These are phyloP conservation scores for Epizoanthus ramosus DNA, from an alignment of 92 coral and sea anemone genomes.

Conservation along the genomic window DNA sequence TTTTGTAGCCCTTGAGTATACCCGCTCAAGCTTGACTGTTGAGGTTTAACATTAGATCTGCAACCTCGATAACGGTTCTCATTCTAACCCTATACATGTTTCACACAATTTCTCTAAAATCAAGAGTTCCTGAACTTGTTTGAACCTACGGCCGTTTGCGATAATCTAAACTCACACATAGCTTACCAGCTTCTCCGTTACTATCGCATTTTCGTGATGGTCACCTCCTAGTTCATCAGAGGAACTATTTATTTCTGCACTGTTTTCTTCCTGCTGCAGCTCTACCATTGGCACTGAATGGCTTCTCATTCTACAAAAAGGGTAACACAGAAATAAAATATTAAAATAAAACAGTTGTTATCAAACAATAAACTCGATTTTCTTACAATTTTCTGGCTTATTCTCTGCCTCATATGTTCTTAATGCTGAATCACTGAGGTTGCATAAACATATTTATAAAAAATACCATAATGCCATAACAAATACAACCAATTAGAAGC, in stretches of 20 bases:
- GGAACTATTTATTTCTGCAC: neutral
- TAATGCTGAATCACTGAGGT: too few relatives aligned
- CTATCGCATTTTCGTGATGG: neutral
- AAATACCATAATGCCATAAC: too few relatives aligned
- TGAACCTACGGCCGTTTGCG: neutral
- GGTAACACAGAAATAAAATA: neutral
- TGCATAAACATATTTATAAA: too few relatives aligned
- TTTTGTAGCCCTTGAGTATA: too few relatives aligned
- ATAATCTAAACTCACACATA: neutral
- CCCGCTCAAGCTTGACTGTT: too few relatives aligned
- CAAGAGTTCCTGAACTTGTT: too few relatives aligned
- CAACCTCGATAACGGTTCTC: too few relatives aligned
- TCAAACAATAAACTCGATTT: neutral
- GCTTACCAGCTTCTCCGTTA: slow-evolving; percentile 3
- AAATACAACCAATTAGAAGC: too few relatives aligned
- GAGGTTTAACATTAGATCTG: too few relatives aligned
- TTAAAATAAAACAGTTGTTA: neutral
- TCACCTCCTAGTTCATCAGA: neutral
- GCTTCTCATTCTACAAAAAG: neutral
- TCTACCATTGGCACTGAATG: slow-evolving; percentile 4
- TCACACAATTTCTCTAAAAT: neutral
- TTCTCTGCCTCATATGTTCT: too few relatives aligned
- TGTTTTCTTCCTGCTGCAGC: neutral
- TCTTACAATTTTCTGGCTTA: too few relatives aligned
- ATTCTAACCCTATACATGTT: too few relatives aligned